A percentile compares a stretch with the other conserved stretches of the same genome.
These are phyloP conservation scores for Thamnophis elegans DNA, from an alignment of 2,797 vertebrate species.

Conservation along the genomic window DNA sequence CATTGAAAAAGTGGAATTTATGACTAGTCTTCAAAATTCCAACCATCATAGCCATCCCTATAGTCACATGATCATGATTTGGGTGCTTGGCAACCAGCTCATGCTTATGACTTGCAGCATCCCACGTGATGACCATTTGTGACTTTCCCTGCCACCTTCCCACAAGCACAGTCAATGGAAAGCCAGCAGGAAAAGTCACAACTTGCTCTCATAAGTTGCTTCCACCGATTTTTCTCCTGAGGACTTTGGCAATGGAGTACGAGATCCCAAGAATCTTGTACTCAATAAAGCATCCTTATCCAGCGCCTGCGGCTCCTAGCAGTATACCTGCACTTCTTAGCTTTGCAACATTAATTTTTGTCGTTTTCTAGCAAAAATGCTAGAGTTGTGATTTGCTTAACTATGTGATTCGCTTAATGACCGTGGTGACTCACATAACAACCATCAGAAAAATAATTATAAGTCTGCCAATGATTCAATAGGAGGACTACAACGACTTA, in stretches of 20 bases:
- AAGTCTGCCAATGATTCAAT: not conserved
- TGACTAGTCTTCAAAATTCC: not conserved
- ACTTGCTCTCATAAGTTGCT: not conserved
- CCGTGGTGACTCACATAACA: not conserved
- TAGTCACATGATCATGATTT: not conserved
- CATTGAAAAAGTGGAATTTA: not conserved
- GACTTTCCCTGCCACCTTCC: not conserved
- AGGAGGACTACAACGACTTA: not conserved
- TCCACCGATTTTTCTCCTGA: not conserved
- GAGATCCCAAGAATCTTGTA: not conserved
- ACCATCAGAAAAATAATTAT: not conserved
- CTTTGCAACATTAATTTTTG: not conserved
- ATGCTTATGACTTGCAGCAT: not conserved
- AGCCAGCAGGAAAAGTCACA: not conserved
- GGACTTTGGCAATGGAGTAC: not conserved
- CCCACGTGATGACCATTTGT: not conserved
- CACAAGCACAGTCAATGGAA: not conserved
- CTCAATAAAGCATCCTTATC: not conserved
- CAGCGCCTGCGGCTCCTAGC: not conserved
- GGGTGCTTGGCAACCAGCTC: not conserved
- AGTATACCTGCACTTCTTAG: not conserved
- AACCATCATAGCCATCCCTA: not conserved
- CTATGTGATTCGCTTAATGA: not conserved
- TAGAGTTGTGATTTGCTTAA: not conserved
- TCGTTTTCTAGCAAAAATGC: not conserved